A percentile compares a stretch with the other conserved stretches of the same genome.
Evolutionary conservation across 2,888 invertebrate genomes (phyloP).

Genomic region (Acronicta leporina): DNA sequence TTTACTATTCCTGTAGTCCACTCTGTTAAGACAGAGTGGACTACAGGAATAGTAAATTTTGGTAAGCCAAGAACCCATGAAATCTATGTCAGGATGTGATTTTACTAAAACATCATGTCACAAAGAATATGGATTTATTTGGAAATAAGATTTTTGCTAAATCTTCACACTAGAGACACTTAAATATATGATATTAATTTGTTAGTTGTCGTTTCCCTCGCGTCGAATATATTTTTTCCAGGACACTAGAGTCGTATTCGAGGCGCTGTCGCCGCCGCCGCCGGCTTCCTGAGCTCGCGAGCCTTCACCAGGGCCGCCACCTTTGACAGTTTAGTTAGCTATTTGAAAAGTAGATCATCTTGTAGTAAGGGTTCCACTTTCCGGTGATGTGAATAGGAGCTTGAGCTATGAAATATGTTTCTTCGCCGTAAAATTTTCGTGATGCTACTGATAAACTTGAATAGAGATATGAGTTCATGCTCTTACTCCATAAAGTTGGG

Average conservation of each 20-base stretch:
- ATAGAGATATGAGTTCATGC: too few relatives aligned
- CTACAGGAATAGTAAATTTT: too few relatives aligned
- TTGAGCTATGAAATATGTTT: constrained; percentile 11
- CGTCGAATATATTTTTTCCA: constrained; percentile 50
- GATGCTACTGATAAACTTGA: too few relatives aligned
- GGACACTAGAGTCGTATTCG: constrained; percentile 31
- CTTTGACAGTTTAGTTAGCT: constrained; percentile 19
- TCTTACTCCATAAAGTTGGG: background rate
- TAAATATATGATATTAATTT: constrained; percentile 12
- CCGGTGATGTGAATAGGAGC: constrained; percentile 30
- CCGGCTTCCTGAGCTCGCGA: constrained; percentile 35
- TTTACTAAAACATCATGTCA: too few relatives aligned
- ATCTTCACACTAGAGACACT: background rate
- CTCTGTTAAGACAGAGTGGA: too few relatives aligned
- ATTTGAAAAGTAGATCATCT: constrained; percentile 31
- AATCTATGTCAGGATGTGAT: too few relatives aligned
- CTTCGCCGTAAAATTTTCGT: background rate
- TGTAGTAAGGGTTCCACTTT: constrained; percentile 31
- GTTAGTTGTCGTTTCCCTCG: constrained; percentile 25
- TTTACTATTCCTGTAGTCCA: too few relatives aligned
- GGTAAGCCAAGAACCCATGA: too few relatives aligned
- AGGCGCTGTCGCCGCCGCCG: constrained; percentile 24
- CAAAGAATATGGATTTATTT: too few relatives aligned
- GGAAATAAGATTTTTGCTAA: background rate
- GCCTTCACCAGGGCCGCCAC: constrained; percentile 31